These are phyloP conservation scores for Platyura marginata DNA, from an alignment of 1,140 invertebrate genomes.

Conservation along the genomic window DNA sequence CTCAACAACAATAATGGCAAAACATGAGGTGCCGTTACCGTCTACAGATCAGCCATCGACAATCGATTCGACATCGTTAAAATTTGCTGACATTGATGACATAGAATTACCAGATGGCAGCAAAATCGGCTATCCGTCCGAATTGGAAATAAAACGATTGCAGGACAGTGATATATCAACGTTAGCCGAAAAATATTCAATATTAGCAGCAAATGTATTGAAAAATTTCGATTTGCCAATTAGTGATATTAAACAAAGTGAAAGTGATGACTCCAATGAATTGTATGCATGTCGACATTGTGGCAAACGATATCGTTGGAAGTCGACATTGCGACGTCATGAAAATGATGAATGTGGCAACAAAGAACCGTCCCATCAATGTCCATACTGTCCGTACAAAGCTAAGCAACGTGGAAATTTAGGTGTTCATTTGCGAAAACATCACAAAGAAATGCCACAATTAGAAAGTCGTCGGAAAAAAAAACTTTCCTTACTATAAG, in stretches of 20 bases:
- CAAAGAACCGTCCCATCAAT: constrained; percentile 61
- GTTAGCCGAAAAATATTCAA: constrained; percentile 1
- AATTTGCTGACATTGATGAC: constrained; percentile 24
- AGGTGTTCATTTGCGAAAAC: constrained; percentile 57
- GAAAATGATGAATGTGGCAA: constrained; percentile 72
- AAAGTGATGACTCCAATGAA: neutral
- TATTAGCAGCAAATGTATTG: neutral
- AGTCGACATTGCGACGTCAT: constrained; percentile 60
- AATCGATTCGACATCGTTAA: constrained; percentile 9
- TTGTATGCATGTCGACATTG: constrained; percentile 30
- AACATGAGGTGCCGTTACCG: too few species aligned
- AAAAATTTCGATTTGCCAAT: neutral
- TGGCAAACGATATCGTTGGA: constrained; percentile 64
- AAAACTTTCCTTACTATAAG: too few species aligned
- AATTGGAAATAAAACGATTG: neutral
- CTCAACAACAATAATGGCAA: neutral
- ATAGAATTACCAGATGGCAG: constrained; percentile 23
- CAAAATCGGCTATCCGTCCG: constrained; percentile 13
- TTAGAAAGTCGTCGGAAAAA: constrained; percentile 11
- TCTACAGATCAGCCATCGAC: neutral
- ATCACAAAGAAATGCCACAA: constrained; percentile 32
- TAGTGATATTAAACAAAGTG: neutral
- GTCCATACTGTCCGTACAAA: constrained; percentile 59
- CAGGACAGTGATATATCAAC: neutral
- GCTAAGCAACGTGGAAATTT: constrained; percentile 63